Percentiles rank a stretch among this genome's conserved stretches.
phyloP scores from a whole-genome alignment of 2,797 vertebrate genomes.

The Mormyrus proboscirostris region DNA sequence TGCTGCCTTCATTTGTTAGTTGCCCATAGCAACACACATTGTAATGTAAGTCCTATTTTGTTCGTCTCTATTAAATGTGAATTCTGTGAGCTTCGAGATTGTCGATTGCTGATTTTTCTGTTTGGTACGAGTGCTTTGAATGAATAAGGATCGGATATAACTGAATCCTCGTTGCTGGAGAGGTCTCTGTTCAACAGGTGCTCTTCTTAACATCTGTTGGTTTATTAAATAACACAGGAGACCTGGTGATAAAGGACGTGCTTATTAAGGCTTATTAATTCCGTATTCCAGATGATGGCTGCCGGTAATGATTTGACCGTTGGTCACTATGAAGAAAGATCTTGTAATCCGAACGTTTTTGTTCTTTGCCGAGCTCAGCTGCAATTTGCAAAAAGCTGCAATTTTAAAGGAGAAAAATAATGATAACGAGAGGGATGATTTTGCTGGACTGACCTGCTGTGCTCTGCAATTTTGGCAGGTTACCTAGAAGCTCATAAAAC shows the following conservation, averaged over 20 bases:
- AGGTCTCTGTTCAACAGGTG: not conserved
- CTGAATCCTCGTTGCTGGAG: not conserved
- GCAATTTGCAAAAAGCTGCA: not conserved
- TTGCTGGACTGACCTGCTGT: not conserved
- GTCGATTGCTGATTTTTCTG: not conserved
- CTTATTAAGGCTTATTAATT: not conserved
- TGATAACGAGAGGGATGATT: not conserved
- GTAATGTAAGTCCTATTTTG: slow-evolving; percentile 41
- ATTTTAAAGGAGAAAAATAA: not conserved
- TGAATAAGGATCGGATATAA: not conserved
- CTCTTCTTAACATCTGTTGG: not conserved
- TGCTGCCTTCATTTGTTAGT: slow-evolving; percentile 52
- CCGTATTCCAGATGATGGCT: not conserved
- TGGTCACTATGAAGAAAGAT: not conserved
- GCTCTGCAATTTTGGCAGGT: not conserved
- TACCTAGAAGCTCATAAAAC: not conserved
- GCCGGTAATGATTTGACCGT: not conserved
- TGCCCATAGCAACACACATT: slow-evolving; percentile 51
- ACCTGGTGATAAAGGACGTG: not conserved
- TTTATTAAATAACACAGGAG: not conserved
- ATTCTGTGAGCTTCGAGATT: not conserved
- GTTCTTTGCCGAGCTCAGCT: not conserved
- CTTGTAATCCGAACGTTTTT: not conserved
- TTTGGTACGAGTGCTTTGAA: not conserved
- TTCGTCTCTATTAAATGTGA: not conserved